Conservation (phyloP, 1,140 invertebrate species). For the Sycophaga agraensis region DNA sequence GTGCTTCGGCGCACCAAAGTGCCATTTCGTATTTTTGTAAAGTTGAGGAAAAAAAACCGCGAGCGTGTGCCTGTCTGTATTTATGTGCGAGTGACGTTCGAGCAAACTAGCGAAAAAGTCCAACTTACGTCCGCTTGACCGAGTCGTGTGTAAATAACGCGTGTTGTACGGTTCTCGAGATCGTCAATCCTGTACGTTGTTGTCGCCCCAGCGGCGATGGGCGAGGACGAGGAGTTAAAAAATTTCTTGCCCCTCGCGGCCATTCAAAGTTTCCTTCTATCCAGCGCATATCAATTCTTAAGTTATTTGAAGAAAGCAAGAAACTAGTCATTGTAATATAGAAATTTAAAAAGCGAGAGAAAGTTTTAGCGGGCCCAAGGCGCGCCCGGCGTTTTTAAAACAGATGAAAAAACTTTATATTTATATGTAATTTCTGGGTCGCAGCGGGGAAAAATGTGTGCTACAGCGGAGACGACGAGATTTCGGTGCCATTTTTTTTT, state of each 20-base stretch:
- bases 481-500: conserved; percentile 5
- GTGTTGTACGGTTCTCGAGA: conserved; percentile 28
- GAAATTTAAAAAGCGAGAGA: conserved; percentile 13
- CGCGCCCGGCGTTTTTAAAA: conserved; percentile 13
- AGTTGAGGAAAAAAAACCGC: no score
- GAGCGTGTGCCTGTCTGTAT: conserved; percentile 16
- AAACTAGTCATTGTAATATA: conserved; percentile 51
- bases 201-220: no score
- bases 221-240: conserved; percentile 13
- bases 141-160: conserved; percentile 16
- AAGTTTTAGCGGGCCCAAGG: not conserved
- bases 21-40: conserved; percentile 37
- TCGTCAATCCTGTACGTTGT: conserved; percentile 28
- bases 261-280: conserved; percentile 15
- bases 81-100: conserved; percentile 20
- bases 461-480: not conserved
- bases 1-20: conserved; percentile 40
- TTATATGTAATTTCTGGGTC: conserved; percentile 23
- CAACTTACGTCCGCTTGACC: no score
- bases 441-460: not conserved
- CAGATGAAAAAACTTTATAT: conserved; percentile 20
- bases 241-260: conserved; percentile 30
- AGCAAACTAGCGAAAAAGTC: conserved; percentile 6
- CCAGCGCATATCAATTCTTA: conserved; percentile 29
- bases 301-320: conserved; percentile 40